Evolutionary conservation across 2,888 invertebrate genomes (phyloP), one percentile per base, ranked within the genome.

Genomic region (Polyommatus icarus): DNA sequence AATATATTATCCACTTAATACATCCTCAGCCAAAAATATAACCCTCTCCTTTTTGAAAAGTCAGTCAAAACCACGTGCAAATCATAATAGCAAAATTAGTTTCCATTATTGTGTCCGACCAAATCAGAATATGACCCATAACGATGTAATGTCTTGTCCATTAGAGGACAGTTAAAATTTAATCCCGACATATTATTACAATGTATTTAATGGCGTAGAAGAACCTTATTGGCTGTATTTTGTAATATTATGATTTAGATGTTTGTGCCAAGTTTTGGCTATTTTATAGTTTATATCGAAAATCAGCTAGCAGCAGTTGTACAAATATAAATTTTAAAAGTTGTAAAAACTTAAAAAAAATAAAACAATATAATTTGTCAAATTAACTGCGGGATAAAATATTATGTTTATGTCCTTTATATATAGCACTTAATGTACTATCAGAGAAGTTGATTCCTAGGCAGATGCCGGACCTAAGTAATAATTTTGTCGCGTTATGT

Each of bases 91-190:
- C 29, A 67, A 29, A 67, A 67, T 67, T 67, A 7, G 50, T 75
- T 54, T 54, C 24, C 73, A 24, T 18, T 32, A 29, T 54, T 54
- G 50, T 29, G 73, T 73, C 46, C 73, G 46, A 24, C 46, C 46
- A 32, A 75, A 75, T 75, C 75, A 29, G 75, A 75, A 75, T 75
- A 75, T 75, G 75, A 75, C 15, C 50, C 75, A 75, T 54, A 54
- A 75, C 50, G 75, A 50, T 18, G 18, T 73, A 73, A 75, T 75
- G 75, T 75, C 75, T 54, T 75, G 50, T 80, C 80, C 79, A 82
- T 80, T 80, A 86, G 80, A 86, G 84, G 84, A 83, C 82, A 82
- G 84, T 85, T 83, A 84, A 84, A 84, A 84, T 84, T 86, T 84
- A 85, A 86, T 85, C 80, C 76, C 80, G 77, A 50, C 75, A 59